These are phyloP conservation scores for Protobothrops flavoviridis DNA, from an alignment of 2,113 vertebrate genomes.

Conservation along the genomic window DNA sequence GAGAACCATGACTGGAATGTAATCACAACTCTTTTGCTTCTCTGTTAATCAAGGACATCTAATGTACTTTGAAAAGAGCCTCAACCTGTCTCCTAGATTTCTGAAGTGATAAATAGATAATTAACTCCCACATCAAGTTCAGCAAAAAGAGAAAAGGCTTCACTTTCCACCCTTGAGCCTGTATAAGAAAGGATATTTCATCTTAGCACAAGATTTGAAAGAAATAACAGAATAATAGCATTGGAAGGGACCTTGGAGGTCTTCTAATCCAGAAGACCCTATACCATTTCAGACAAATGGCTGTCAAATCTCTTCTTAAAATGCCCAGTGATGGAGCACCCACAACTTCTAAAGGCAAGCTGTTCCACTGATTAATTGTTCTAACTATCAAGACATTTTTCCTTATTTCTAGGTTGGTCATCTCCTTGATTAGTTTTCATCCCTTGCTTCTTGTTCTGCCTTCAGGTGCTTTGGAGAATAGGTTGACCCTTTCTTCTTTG, in stretches of 20 bases:
- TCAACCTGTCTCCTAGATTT: background rate
- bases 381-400: too few species aligned
- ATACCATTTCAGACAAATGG: too few species aligned
- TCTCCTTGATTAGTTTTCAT: too few species aligned
- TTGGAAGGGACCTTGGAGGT: background rate
- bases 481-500: too few species aligned
- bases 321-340: too few species aligned
- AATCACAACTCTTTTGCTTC: background rate
- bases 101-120: background rate
- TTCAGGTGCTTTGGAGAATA: too few species aligned
- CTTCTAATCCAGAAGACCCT: background rate
- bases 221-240: background rate
- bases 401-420: too few species aligned
- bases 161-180: background rate
- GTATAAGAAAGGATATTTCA: background rate
- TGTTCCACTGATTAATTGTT: too few species aligned
- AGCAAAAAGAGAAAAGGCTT: fast-evolving
- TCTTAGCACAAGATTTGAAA: background rate
- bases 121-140: fast-evolving
- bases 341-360: too few species aligned
- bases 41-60: conserved; percentile 1
- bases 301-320: too few species aligned
- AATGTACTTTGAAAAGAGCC: conserved; percentile 9
- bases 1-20: conserved; percentile 16
- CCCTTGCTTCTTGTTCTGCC: too few species aligned